Conservation (phyloP, 2,797 vertebrate genomes). For the Alcedo quadribrachys region DNA sequence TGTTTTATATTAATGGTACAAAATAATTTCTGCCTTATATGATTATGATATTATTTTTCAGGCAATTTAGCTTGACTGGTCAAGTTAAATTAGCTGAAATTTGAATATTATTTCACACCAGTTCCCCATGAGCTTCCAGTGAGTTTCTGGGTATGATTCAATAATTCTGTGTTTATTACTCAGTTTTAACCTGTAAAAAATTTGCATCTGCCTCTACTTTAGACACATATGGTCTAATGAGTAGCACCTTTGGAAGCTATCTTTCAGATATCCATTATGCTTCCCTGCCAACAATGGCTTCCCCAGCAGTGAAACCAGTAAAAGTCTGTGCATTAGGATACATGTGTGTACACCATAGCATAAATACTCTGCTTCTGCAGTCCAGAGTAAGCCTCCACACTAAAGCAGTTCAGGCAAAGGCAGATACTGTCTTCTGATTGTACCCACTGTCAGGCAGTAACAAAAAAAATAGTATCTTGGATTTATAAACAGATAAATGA, state of each 20-base stretch:
- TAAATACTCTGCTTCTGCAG: not conserved
- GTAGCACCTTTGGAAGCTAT: not conserved
- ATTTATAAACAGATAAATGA: not conserved
- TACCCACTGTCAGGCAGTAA: not conserved
- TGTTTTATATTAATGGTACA: constrained; percentile 1
- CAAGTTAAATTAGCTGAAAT: not conserved
- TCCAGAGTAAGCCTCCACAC: not conserved
- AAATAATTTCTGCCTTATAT: constrained; percentile 5
- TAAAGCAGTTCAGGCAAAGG: not conserved
- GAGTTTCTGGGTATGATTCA: not conserved
- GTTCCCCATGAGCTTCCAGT: not conserved
- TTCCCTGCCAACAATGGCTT: not conserved
- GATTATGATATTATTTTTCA: not conserved
- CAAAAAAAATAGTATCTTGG: not conserved
- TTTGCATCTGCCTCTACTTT: not conserved
- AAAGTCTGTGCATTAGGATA: not conserved
- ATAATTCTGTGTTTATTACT: not conserved
- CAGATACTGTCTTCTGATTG: not conserved
- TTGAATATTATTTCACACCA: not conserved
- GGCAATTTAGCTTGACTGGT: not conserved
- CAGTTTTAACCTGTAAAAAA: not conserved
- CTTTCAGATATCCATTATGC: not conserved
- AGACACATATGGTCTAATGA: not conserved
- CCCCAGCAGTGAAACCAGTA: not conserved
- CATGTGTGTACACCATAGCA: not conserved